Evolutionary conservation across 2,113 vertebrate genomes (phyloP).

Genomic region (Chaetorhynchus papuensis): DNA sequence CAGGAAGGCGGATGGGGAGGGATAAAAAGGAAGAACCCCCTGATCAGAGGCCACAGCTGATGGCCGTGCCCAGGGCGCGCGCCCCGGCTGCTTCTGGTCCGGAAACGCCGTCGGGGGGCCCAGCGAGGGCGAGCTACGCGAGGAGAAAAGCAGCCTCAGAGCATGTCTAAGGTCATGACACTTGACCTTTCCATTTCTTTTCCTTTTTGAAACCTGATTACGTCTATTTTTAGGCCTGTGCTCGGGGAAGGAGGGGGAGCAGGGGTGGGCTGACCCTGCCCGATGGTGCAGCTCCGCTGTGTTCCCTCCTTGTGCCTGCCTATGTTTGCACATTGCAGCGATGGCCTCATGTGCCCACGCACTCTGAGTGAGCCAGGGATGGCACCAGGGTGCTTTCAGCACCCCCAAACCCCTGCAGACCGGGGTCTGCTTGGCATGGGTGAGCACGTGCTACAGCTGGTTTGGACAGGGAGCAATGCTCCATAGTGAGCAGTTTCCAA

Average conservation of each 20-base stretch:
- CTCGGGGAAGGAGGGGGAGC: not conserved
- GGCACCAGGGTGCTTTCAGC: not conserved
- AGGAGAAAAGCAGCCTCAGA: slow-evolving; percentile 50
- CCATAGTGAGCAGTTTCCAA: not conserved
- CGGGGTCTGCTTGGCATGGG: fast-evolving
- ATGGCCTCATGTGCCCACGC: fast-evolving
- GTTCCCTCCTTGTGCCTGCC: not conserved
- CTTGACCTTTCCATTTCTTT: slow-evolving; percentile 50
- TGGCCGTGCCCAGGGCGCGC: not conserved
- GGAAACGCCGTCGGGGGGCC: slow-evolving; percentile 30
- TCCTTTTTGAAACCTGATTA: slow-evolving; percentile 68
- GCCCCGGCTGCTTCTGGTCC: not conserved
- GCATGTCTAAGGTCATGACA: slow-evolving; percentile 47
- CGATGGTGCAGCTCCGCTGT: fast-evolving
- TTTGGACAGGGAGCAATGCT: fast-evolving
- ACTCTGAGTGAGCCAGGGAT: fast-evolving
- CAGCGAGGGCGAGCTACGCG: not conserved
- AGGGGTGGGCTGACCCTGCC: not conserved
- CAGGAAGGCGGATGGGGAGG: not conserved
- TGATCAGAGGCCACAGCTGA: not conserved
- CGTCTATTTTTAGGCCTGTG: slow-evolving; percentile 44
- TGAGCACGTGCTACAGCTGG: fast-evolving
- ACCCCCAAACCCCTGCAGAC: not conserved
- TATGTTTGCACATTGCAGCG: not conserved
- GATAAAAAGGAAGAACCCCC: not conserved